phyloP scores from a whole-genome alignment of 2,888 invertebrate genomes.

The Gasteruption jaculator region DNA sequence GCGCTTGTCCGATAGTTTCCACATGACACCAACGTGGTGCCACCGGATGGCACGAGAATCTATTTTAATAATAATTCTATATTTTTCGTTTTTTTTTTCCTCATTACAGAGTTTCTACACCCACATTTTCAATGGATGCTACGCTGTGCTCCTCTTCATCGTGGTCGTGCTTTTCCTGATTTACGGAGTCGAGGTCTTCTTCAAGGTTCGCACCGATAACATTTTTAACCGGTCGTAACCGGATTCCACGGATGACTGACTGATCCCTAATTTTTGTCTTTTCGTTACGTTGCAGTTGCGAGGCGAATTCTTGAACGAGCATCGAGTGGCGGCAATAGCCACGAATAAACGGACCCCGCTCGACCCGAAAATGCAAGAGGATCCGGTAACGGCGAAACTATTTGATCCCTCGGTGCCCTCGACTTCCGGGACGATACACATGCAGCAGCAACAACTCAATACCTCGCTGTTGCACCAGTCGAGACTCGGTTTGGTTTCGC shows the following conservation, averaged over 20 bases:
- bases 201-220: slow-evolving; percentile 72
- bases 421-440: slow-evolving; percentile 43
- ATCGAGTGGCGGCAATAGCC: slow-evolving; percentile 61
- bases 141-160: slow-evolving; percentile 84
- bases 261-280: background rate
- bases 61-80: too few species aligned
- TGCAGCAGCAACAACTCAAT: slow-evolving; percentile 59
- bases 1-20: too few species aligned
- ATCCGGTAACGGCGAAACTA: slow-evolving; percentile 49
- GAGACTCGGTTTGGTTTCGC: slow-evolving; percentile 79
- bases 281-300: slow-evolving; percentile 56
- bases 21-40: too few species aligned
- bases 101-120: slow-evolving; percentile 66
- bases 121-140: slow-evolving; percentile 87
- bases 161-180: slow-evolving; percentile 90
- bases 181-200: slow-evolving; percentile 91
- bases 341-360: slow-evolving; percentile 45
- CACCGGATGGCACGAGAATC: too few species aligned
- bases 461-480: slow-evolving; percentile 88
- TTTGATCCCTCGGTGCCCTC: slow-evolving; percentile 42
- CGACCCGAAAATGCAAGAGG: slow-evolving; percentile 47
- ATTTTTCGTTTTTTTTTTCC: too few species aligned
- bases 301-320: slow-evolving; percentile 78
- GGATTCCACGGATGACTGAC: too few species aligned
- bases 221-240: background rate